These are phyloP conservation scores for Drosophila neotestacea DNA, from an alignment of 2,888 invertebrate species.

Conservation along the genomic window DNA sequence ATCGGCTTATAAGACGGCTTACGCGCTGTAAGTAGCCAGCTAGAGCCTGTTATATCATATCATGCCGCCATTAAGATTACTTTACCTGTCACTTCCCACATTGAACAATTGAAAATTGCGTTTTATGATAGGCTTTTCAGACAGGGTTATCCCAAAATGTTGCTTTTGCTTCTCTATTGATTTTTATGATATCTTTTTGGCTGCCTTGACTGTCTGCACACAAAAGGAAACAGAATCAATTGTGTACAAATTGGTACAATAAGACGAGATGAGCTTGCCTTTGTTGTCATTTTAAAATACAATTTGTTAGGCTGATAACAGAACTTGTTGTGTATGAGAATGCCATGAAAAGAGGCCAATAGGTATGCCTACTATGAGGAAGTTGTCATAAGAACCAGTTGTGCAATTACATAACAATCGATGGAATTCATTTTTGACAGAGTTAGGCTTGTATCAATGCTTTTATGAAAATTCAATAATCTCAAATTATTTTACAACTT, in stretches of 20 bases:
- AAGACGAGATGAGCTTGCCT: neutral
- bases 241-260: slow-evolving; percentile 9
- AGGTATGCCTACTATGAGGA: neutral
- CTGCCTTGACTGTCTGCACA: slow-evolving; percentile 6
- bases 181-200: slow-evolving; percentile 13
- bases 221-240: slow-evolving; percentile 10
- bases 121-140: neutral
- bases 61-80: neutral
- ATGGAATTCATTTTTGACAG: neutral
- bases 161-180: slow-evolving; percentile 4
- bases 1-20: neutral
- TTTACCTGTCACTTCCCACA: slow-evolving; percentile 1
- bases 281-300: slow-evolving; percentile 22
- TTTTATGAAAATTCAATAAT: neutral
- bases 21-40: neutral
- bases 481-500: neutral
- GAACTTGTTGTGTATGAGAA: slow-evolving; percentile 1
- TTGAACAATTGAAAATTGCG: slow-evolving; percentile 1
- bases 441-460: neutral
- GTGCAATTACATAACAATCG: neutral
- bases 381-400: neutral
- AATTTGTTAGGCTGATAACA: slow-evolving; percentile 13
- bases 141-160: neutral
- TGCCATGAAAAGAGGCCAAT: neutral
- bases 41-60: slow-evolving; percentile 1